These are phyloP conservation scores for Enteromius trimaculatus DNA, from an alignment of 2,797 vertebrate genomes.

Conservation along the genomic window DNA sequence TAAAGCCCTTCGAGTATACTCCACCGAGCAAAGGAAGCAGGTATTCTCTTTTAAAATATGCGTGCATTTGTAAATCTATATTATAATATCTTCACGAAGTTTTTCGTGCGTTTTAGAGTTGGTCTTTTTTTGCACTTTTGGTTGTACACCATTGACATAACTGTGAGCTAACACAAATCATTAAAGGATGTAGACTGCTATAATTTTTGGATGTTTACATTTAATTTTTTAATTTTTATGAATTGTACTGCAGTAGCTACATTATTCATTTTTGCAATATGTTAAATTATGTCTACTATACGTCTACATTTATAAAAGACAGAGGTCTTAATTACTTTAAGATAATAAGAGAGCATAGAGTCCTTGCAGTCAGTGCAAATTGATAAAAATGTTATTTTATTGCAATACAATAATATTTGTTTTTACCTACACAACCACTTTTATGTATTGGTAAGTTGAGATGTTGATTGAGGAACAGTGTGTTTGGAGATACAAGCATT, in stretches of 20 bases:
- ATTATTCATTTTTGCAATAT: background rate
- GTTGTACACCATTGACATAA: conserved; percentile 1
- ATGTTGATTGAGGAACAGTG: conserved; percentile 66
- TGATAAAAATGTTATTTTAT: background rate
- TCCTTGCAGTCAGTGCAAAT: background rate
- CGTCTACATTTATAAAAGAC: background rate
- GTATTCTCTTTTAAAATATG: conserved; percentile 41
- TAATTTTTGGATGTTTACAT: background rate
- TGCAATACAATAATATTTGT: background rate
- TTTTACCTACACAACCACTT: conserved; percentile 23
- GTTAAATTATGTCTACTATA: background rate
- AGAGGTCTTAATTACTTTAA: background rate
- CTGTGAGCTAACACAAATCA: conserved; percentile 14
- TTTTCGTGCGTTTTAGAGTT: background rate
- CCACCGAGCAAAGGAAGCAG: conserved; percentile 20
- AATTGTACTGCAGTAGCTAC: background rate
- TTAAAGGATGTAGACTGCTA: background rate
- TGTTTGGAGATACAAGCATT: conserved; percentile 66
- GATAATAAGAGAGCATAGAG: background rate
- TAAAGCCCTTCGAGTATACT: conserved; percentile 34
- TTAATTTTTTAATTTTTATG: background rate
- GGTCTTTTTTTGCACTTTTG: background rate
- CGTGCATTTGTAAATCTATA: background rate
- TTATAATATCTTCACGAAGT: background rate
- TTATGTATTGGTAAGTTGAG: conserved; percentile 65